Base-by-base conservation (phyloP, 2,113 vertebrate genomes). In the Ceyx cyanopectus region DNA sequence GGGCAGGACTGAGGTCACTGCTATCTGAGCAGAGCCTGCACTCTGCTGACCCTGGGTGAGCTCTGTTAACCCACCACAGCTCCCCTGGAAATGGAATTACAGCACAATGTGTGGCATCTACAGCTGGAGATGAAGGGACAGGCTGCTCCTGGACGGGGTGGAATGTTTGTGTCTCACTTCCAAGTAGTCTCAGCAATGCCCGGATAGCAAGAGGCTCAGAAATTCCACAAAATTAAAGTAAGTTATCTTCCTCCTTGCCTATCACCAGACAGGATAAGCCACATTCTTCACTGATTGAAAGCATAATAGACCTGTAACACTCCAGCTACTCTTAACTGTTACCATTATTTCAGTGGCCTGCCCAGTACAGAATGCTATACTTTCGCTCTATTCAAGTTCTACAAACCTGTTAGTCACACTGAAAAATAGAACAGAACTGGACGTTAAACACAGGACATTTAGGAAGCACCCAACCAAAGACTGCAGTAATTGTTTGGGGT, bases 71-170 rank as follows among this genome's bases (percentile, higher is more conserved):
- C 15, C 21, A 18, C 26, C 22, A 5, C 30, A 10, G 23, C 4
- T 68, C 29, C 70, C 62, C 5, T 14, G 19, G 60, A 66, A 79
- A 37, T 3, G 13, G 1, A 9, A 29, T 34, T 79, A 74, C 22
- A 50, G 74, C 45, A 63, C 34, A 9, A n/a, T 41, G 17, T 4
- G 21, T 40, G n/a, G 18, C 37, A 45, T 5, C 7, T 1, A 11
- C 2, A 56, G 13, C 48, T 26, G 14, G 58, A 75, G 43, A 14
- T 5, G 8, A 54, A 63, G 29, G 46, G 5, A 56, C 11, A 0
- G 1, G 5, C 27, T 46, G 1, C 10, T 62, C 60, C 20, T 0
- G 1, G 23, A 4, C 2, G 15, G 34, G 46, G 48, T 5, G 43
- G 46, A 30, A 12, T 16, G 14, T 57, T 54, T 48, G 11, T 30